Conservation (phyloP, 1,140 invertebrate species). For the Drosophila rhopaloa region DNA sequence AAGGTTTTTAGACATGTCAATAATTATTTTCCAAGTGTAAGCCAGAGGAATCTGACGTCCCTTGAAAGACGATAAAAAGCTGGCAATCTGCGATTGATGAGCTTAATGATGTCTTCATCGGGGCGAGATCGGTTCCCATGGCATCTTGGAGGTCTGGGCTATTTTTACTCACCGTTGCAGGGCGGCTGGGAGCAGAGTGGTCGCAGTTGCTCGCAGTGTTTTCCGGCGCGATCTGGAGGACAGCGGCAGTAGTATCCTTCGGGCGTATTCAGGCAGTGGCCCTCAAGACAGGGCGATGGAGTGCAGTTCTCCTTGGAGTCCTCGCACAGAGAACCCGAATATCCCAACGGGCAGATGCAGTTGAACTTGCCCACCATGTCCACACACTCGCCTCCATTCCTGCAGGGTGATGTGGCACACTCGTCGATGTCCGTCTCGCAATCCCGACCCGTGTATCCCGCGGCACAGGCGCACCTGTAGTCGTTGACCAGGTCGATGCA, state of each 20-base stretch:
- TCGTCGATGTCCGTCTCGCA: constrained; percentile 91
- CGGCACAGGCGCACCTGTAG: constrained; percentile 91
- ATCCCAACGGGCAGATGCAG: constrained; percentile 92
- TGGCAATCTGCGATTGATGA: constrained; percentile 31
- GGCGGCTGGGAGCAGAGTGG: constrained; percentile 87
- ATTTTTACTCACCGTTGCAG: constrained; percentile 84
- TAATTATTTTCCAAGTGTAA: not conserved
- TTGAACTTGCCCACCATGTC: constrained; percentile 89
- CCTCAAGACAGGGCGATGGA: constrained; percentile 92
- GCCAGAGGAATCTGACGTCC: not conserved
- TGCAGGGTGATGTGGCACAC: constrained; percentile 89
- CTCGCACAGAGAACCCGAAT: constrained; percentile 92
- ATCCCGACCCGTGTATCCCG: constrained; percentile 89
- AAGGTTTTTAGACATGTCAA: too few species aligned
- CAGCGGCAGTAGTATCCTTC: constrained; percentile 96
- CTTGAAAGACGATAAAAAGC: constrained; percentile 21
- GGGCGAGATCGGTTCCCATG: constrained; percentile 37
- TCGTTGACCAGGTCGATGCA: constrained; percentile 93
- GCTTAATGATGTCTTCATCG: constrained; percentile 28
- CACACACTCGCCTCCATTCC: constrained; percentile 91
- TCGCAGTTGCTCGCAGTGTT: constrained; percentile 92
- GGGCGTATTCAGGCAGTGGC: constrained; percentile 93
- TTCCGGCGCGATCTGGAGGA: constrained; percentile 93
- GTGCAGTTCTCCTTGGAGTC: constrained; percentile 93
- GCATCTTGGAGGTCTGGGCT: not conserved